Evolutionary conservation across 2,113 vertebrate species (phyloP).

Genomic region (Dendropsophus ebraccatus): DNA sequence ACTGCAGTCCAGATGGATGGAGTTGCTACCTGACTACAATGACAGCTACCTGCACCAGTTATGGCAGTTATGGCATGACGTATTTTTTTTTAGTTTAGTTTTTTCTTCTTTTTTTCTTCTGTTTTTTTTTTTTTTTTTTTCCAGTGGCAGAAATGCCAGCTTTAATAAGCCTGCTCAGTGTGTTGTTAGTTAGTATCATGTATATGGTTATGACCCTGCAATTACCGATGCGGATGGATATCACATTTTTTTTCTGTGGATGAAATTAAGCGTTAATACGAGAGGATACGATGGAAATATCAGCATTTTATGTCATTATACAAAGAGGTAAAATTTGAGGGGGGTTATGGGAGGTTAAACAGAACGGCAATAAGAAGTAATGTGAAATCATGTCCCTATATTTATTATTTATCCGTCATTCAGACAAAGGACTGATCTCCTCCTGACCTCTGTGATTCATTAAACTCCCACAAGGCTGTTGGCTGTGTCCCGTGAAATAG

Average conservation of each 20-base stretch:
- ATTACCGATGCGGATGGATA: background rate
- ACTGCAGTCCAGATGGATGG: no score
- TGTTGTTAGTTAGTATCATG: background rate
- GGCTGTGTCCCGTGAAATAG: slow-evolving; percentile 30
- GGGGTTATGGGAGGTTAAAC: slow-evolving; percentile 29
- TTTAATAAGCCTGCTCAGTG: background rate
- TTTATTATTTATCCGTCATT: slow-evolving; percentile 18
- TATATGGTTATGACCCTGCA: background rate
- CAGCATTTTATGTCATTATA: background rate
- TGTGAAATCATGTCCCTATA: background rate
- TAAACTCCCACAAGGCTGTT: slow-evolving; percentile 18
- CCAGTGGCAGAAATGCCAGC: background rate
- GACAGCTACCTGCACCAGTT: no score
- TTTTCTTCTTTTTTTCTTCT: no score
- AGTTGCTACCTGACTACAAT: no score
- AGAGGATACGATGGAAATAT: background rate
- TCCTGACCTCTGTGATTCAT: slow-evolving; percentile 41
- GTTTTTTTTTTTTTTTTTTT: background rate
- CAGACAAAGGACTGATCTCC: slow-evolving; percentile 1
- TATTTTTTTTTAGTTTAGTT: no score
- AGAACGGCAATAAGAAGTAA: background rate
- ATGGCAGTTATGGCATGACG: no score
- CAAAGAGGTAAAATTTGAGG: background rate
- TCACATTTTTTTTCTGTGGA: background rate
- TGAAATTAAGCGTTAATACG: background rate